Evolutionary conservation across 2,888 invertebrate genomes (phyloP), one percentile per base, ranked within the genome.

Genomic region (Schrankia costaestrigalis): DNA sequence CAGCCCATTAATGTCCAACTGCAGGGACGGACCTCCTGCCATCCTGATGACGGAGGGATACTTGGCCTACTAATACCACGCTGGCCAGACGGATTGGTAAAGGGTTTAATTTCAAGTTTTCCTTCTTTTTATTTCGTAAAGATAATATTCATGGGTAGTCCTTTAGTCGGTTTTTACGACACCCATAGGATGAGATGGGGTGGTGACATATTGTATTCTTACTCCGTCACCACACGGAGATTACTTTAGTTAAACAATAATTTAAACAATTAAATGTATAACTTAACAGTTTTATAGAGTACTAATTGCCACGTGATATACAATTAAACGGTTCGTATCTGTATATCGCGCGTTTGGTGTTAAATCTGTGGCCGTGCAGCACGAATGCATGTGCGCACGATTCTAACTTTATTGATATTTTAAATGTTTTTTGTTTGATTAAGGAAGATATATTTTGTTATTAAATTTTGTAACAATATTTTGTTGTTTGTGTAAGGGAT

Each of bases 261-360:
- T 11, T 11, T 15, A 21, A 15, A 5, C 29, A 29, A 26, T 33
- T 38, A 33, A 29, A 26, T 11, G 11, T 15, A 25, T 14, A 11
- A 36, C 27, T 36, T 25, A 36, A 29, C 29, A 39, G 36, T 41
- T 37, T 26, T 44, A 57, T 54, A 46, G 36, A 57, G 49, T 41
- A 34, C 39, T 56, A 47, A 50, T 21, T 27, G 38, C 36, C 42
- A 37, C 56, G 47, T 50, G 60, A 59, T 56, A 50, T 34, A 39
- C 54, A 56, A 57, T 57, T 60, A 57, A 59, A 41, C 44, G 41
- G 47, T 45, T 26, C 25, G 32, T 46, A 49, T 54, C 46, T 38
- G 33, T 33, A 32, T 41, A 53, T 43, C 46, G 21, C 33, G 3
- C 8, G 30, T 32, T 6, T 32, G 42, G 56, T 55, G 61, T 60